These are phyloP conservation scores for Palythoa grandis DNA, from an alignment of 92 coral and sea anemone species.

Conservation along the genomic window DNA sequence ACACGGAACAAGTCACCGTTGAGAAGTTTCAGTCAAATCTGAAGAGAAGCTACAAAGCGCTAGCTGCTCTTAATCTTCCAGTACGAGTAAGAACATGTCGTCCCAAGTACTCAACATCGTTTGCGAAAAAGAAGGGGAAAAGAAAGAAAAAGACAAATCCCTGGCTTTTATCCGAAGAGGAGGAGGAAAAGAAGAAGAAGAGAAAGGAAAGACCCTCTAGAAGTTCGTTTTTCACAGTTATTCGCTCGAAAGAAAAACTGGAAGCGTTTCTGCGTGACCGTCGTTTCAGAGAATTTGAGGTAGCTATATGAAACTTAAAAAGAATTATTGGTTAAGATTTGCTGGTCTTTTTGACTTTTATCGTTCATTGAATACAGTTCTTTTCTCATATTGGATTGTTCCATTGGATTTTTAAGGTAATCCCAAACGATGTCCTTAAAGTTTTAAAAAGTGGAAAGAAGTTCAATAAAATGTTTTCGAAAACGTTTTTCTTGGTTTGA, in stretches of 20 bases:
- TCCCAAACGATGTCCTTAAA: no score
- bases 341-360: no score
- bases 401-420: no score
- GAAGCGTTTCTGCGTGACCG: constrained; percentile 54
- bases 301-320: neutral
- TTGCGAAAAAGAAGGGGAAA: constrained; percentile 40
- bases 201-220: constrained; percentile 71
- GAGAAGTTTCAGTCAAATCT: constrained; percentile 77
- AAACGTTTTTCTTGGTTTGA: no score
- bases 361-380: no score
- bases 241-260: constrained; percentile 64
- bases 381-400: no score
- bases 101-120: constrained; percentile 24
- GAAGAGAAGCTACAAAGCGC: constrained; percentile 59
- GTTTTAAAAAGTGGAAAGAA: no score
- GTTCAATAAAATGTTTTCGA: no score
- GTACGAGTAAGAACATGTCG: constrained; percentile 38
- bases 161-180: neutral
- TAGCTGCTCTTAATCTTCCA: constrained; percentile 22
- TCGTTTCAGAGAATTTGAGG: constrained; percentile 58
- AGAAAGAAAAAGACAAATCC: constrained; percentile 56
- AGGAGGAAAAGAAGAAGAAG: constrained; percentile 53
- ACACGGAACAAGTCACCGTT: constrained; percentile 86
- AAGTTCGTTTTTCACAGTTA: constrained; percentile 83
- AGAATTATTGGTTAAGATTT: no score